phyloP scores from a whole-genome alignment of 1,140 invertebrate genomes.

The Diplogasteroides magnus region DNA sequence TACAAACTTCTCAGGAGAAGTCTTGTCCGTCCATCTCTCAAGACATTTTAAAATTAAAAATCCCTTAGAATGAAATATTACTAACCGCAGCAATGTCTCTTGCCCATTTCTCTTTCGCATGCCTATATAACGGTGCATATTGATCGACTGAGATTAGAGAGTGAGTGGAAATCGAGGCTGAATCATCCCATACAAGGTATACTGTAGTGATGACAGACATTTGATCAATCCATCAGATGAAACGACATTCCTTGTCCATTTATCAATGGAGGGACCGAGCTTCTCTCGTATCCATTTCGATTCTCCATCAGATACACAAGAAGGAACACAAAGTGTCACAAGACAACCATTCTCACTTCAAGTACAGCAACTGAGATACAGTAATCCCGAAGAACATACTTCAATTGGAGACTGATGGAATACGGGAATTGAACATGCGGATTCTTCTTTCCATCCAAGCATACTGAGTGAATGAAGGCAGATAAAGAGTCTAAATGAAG shows the following conservation, averaged over 20 bases:
- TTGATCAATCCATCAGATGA: background rate
- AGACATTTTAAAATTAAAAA: conserved; percentile 10
- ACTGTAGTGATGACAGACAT: too few relatives aligned
- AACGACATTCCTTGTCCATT: background rate
- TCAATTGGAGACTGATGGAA: background rate
- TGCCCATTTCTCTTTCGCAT: conserved; percentile 22
- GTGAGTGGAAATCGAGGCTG: too few relatives aligned
- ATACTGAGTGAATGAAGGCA: conserved; percentile 6
- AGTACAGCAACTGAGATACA: background rate
- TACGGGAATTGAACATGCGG: conserved; percentile 17
- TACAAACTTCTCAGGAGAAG: conserved; percentile 80
- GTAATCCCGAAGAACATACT: background rate
- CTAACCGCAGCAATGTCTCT: conserved; percentile 22
- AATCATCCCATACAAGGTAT: too few relatives aligned
- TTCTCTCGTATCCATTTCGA: background rate
- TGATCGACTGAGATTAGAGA: conserved; percentile 24
- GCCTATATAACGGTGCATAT: conserved; percentile 19
- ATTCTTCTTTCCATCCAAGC: conserved; percentile 3
- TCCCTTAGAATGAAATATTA: background rate
- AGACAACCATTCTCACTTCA: background rate
- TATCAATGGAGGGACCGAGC: background rate
- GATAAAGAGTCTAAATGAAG: conserved; percentile 2
- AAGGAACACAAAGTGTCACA: background rate
- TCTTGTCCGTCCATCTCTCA: conserved; percentile 75
- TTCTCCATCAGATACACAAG: background rate